Conservation (phyloP, 1,140 invertebrate genomes). For the Hycleus cichorii region DNA sequence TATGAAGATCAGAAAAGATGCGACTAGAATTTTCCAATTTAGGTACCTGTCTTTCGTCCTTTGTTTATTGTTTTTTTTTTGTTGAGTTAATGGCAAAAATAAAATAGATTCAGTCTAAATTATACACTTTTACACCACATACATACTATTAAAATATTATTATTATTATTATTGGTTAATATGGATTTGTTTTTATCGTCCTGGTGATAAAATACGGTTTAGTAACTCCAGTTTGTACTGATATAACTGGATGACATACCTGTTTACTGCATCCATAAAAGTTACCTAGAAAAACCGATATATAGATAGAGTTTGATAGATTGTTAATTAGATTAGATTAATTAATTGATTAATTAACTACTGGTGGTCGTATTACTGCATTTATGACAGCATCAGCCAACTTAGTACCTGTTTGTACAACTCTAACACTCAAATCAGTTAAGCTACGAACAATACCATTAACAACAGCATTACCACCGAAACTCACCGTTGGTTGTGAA, state of each 20-base stretch:
- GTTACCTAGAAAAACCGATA: slow-evolving; percentile 10
- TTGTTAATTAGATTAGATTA: slow-evolving; percentile 1
- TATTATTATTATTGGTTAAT: too few relatives aligned
- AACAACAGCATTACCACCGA: slow-evolving; percentile 26
- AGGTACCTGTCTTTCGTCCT: too few relatives aligned
- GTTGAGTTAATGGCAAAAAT: too few relatives aligned
- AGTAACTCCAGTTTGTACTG: slow-evolving; percentile 6
- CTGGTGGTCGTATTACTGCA: not conserved
- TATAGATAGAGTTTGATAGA: slow-evolving; percentile 1
- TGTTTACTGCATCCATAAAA: slow-evolving; percentile 8
- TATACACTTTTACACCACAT: too few relatives aligned
- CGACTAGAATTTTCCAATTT: too few relatives aligned
- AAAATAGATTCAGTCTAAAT: too few relatives aligned
- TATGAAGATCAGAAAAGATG: too few relatives aligned
- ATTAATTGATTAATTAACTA: not conserved
- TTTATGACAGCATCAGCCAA: slow-evolving; percentile 30
- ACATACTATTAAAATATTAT: too few relatives aligned
- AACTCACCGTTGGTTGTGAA: slow-evolving; percentile 21
- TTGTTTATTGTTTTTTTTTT: too few relatives aligned
- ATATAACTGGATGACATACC: slow-evolving; percentile 9
- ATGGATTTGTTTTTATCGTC: not conserved
- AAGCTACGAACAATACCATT: slow-evolving; percentile 26
- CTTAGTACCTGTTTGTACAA: slow-evolving; percentile 33
- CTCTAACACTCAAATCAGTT: slow-evolving; percentile 27
- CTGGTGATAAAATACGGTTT: slow-evolving; percentile 5